Evolutionary conservation across 2,797 vertebrate genomes (phyloP).

Genomic region (Hippoglossus hippoglossus): DNA sequence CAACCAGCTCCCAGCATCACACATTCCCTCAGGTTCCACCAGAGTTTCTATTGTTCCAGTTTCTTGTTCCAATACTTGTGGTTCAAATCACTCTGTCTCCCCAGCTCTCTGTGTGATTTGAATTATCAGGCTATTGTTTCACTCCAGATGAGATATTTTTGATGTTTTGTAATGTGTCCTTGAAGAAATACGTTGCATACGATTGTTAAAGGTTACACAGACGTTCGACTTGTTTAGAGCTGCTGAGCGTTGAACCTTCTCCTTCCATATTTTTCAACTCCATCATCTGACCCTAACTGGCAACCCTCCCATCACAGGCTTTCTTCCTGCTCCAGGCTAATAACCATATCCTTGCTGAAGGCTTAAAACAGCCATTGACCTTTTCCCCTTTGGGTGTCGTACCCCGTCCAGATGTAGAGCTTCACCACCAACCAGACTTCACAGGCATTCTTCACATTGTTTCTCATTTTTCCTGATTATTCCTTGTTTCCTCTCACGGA

Average conservation of each 20-base stretch:
- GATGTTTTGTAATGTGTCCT: no score
- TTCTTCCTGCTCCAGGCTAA: constrained; percentile 42
- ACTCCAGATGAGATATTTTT: no score
- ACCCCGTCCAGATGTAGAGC: constrained; percentile 58
- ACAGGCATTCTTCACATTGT: constrained; percentile 71
- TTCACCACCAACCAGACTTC: constrained; percentile 59
- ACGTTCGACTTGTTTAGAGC: background rate
- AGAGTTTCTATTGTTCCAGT: background rate
- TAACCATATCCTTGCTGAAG: constrained; percentile 41
- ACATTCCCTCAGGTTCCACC: background rate
- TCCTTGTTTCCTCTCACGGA: constrained; percentile 58
- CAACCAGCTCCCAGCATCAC: background rate
- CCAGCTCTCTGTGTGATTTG: background rate
- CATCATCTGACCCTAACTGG: constrained; percentile 25
- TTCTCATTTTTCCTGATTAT: constrained; percentile 55
- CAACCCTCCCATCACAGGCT: constrained; percentile 1
- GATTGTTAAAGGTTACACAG: background rate
- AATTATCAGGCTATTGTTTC: background rate
- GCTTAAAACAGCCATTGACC: constrained; percentile 57
- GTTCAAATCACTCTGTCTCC: no score
- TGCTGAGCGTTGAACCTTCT: background rate
- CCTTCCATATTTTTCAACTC: constrained; percentile 19
- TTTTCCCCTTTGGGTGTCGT: constrained; percentile 43
- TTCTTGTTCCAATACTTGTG: no score
- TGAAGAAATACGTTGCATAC: no score